phyloP scores from a whole-genome alignment of 1,140 invertebrate genomes.

The Aphis gossypii region DNA sequence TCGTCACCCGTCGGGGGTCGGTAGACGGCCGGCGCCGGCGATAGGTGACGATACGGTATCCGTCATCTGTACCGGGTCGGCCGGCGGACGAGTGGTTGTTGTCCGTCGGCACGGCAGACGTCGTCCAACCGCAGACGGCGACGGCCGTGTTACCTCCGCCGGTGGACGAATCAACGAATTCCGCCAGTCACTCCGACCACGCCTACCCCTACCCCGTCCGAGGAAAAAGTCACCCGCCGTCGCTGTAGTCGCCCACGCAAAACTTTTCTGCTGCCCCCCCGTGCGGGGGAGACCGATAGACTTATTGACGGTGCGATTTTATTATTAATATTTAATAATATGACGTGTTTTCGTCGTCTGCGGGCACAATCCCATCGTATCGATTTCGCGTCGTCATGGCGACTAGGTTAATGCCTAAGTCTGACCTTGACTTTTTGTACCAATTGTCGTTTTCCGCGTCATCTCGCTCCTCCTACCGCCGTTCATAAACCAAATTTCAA shows the following conservation, averaged over 20 bases:
- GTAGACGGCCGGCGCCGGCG: too few species aligned
- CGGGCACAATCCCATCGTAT: background rate
- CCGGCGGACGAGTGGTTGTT: background rate
- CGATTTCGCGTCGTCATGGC: conserved; percentile 14
- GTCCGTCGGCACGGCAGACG: background rate
- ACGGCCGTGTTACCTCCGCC: background rate
- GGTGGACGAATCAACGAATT: background rate
- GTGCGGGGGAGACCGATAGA: too few species aligned
- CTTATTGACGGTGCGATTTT: background rate
- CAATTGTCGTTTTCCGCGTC: background rate
- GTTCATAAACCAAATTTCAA: background rate
- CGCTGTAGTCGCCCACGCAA: background rate
- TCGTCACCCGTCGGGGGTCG: too few species aligned
- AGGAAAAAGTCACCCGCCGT: background rate
- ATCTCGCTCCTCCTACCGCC: background rate
- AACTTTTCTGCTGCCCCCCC: background rate
- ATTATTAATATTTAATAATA: background rate
- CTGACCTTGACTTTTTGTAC: conserved; percentile 28
- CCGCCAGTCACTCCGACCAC: background rate
- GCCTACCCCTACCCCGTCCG: background rate
- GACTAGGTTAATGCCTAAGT: background rate
- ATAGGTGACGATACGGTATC: too few species aligned
- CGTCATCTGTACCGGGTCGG: too few species aligned
- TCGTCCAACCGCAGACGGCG: background rate
- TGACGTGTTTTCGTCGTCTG: background rate